Conservation (phyloP, 2,888 invertebrate species). For the Ophion costatus region DNA sequence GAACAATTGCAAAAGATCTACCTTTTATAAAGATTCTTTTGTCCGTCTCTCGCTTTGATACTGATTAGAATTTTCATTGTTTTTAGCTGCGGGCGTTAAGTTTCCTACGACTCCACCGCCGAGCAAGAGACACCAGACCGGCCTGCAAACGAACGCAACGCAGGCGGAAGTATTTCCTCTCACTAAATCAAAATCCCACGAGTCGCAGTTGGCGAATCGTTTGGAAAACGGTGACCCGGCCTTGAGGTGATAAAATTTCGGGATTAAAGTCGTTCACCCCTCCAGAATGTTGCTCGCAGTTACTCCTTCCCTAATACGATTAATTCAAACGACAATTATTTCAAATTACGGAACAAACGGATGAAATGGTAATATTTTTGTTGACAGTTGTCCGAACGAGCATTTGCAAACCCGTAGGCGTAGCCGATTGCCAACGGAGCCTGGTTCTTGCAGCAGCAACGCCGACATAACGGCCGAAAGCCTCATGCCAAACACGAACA, state of each 20-base stretch:
- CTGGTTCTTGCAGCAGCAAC: slow-evolving; percentile 85
- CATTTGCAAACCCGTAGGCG: slow-evolving; percentile 81
- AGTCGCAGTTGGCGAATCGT: slow-evolving; percentile 91
- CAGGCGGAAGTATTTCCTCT: slow-evolving; percentile 85
- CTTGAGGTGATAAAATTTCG: slow-evolving; percentile 77
- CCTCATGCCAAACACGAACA: slow-evolving; percentile 79
- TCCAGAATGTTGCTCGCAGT: too few species aligned
- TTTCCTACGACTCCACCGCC: slow-evolving; percentile 93
- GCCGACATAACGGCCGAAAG: slow-evolving; percentile 78
- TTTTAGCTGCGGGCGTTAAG: slow-evolving; percentile 85
- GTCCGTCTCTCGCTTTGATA: neutral
- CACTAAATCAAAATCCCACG: slow-evolving; percentile 96
- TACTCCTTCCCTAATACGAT: too few species aligned
- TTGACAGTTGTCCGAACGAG: slow-evolving; percentile 77
- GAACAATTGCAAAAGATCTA: too few species aligned
- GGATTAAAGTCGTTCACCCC: neutral
- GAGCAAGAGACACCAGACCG: slow-evolving; percentile 89
- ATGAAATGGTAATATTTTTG: slow-evolving; percentile 7
- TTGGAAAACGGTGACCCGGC: slow-evolving; percentile 84
- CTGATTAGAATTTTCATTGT: neutral
- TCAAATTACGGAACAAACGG: slow-evolving; percentile 3
- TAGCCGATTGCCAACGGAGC: slow-evolving; percentile 86
- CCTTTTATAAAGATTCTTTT: neutral
- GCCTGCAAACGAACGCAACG: slow-evolving; percentile 81
- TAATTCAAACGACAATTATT: neutral